These are phyloP conservation scores for Folsomia manolachei DNA, from an alignment of 2,888 invertebrate species.

Conservation along the genomic window DNA sequence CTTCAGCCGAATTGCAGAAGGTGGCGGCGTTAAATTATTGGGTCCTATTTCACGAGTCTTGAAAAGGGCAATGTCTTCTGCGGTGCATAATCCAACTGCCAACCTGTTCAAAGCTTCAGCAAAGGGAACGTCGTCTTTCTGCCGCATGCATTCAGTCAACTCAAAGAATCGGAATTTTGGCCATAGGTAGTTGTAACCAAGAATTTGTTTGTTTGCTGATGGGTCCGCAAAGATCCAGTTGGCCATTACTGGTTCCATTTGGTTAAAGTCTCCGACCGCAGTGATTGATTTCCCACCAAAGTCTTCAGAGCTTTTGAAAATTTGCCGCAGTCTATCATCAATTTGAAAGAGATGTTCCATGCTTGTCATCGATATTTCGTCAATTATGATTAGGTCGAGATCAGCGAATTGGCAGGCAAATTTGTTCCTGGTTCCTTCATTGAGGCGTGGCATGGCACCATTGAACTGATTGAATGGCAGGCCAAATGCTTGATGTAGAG, in stretches of 20 bases:
- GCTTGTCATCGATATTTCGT: slow-evolving; percentile 38
- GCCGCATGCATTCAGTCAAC: slow-evolving; percentile 23
- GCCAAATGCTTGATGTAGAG: slow-evolving; percentile 48
- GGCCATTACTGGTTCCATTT: neutral
- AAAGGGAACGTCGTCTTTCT: slow-evolving; percentile 24
- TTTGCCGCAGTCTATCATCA: slow-evolving; percentile 24
- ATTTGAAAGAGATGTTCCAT: slow-evolving; percentile 12
- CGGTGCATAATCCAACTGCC: slow-evolving; percentile 7
- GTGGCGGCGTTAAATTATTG: neutral
- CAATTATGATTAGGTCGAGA: slow-evolving; percentile 32
- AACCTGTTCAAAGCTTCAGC: slow-evolving; percentile 13
- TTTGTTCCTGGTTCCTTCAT: neutral
- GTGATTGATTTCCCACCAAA: slow-evolving; percentile 26
- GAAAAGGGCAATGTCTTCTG: neutral
- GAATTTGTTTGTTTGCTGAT: too few relatives aligned
- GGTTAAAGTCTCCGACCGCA: slow-evolving; percentile 18
- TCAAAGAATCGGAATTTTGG: slow-evolving; percentile 10
- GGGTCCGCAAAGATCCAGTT: neutral
- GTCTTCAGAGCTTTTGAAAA: slow-evolving; percentile 8
- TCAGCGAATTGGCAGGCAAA: neutral
- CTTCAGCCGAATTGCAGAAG: neutral
- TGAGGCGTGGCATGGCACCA: neutral
- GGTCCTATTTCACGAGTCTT: neutral
- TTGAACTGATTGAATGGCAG: slow-evolving; percentile 26
- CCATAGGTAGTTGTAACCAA: slow-evolving; percentile 1